These are phyloP conservation scores for Mimachlamys varia DNA, from an alignment of 2,888 invertebrate genomes.

Conservation along the genomic window DNA sequence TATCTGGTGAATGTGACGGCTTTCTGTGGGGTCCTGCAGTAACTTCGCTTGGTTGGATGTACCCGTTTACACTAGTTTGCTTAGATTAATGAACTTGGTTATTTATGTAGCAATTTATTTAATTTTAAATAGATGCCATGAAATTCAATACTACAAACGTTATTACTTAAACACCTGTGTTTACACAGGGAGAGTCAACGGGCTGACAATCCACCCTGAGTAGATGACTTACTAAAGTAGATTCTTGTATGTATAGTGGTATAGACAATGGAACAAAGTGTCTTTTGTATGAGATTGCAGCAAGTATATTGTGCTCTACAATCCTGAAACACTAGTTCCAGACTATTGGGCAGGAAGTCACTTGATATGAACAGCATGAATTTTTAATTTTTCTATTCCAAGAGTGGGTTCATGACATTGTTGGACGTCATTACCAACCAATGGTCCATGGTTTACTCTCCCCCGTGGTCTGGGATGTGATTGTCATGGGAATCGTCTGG, in stretches of 20 bases:
- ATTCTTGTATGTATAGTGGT: not conserved
- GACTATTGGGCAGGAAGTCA: not conserved
- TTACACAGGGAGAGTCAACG: not conserved
- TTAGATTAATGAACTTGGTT: constrained; percentile 7
- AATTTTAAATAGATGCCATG: not conserved
- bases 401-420: not conserved
- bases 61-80: not conserved
- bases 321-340: not conserved
- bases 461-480: not conserved
- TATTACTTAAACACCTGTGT: not conserved
- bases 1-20: not conserved
- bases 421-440: not conserved
- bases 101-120: constrained; percentile 1
- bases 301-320: not conserved
- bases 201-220: not conserved
- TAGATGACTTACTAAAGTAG: not conserved
- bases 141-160: not conserved
- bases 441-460: not conserved
- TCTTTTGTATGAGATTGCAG: not conserved
- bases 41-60: not conserved
- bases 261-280: not conserved
- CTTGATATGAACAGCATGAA: not conserved
- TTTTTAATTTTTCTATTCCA: constrained; percentile 11
- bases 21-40: not conserved
- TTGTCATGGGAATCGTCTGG: not conserved